Conservation (phyloP, 2,888 invertebrate species). For the Leptinotarsa tumamoca region DNA sequence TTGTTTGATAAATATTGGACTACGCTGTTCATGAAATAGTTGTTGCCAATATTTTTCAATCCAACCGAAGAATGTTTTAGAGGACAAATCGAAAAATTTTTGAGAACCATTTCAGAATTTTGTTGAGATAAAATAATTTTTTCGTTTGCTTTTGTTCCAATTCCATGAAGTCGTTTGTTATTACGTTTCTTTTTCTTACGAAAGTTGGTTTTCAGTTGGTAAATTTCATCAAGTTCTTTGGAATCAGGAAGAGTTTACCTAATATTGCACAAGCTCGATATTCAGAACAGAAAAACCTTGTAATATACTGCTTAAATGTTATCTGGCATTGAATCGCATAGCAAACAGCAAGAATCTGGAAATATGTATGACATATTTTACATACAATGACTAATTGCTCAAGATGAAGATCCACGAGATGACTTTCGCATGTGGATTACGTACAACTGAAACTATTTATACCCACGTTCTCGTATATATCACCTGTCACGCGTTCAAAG, state of each 20-base stretch:
- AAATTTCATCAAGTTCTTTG: not conserved
- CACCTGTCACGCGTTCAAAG: not conserved
- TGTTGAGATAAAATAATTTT: no score
- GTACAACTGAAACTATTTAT: constrained; percentile 3
- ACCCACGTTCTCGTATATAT: constrained; percentile 17
- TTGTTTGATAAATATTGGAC: no score
- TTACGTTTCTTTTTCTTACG: no score
- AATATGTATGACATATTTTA: constrained; percentile 39
- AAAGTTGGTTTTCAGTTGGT: not conserved
- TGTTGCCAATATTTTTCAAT: no score
- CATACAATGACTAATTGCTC: constrained; percentile 43
- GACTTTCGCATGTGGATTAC: constrained; percentile 34
- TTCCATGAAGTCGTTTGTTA: no score
- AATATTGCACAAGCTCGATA: constrained; percentile 33
- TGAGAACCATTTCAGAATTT: no score
- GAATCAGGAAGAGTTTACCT: constrained; percentile 22
- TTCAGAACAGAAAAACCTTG: constrained; percentile 38
- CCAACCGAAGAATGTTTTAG: no score
- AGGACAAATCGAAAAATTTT: no score
- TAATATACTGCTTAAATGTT: constrained; percentile 39
- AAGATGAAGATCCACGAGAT: constrained; percentile 28
- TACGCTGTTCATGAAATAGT: no score
- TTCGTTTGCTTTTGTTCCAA: no score
- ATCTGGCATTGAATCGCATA: constrained; percentile 37
- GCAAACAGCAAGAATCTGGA: constrained; percentile 41